Percentiles rank a stretch among this genome's conserved stretches.
Evolutionary conservation across 2,113 vertebrate genomes (phyloP).

Genomic region (Zosterops borbonicus): DNA sequence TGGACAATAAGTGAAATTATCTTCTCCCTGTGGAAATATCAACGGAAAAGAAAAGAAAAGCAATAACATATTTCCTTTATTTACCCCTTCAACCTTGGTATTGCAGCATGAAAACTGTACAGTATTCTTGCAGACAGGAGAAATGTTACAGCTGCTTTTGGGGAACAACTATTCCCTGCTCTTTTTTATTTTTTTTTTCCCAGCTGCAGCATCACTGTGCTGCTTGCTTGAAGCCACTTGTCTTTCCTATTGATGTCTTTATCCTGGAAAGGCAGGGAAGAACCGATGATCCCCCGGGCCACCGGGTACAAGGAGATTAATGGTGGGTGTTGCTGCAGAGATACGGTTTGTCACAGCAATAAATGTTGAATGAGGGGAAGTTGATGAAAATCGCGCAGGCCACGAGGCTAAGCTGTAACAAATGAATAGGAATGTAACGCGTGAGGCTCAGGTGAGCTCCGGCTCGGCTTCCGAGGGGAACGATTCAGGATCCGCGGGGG

Average conservation of each 20-base stretch:
- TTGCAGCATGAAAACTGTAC: background rate
- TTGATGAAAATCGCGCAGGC: background rate
- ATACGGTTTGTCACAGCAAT: background rate
- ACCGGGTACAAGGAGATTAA: background rate
- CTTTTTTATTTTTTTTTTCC: background rate
- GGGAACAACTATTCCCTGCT: background rate
- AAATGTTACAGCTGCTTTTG: background rate
- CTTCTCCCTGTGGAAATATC: constrained; percentile 62
- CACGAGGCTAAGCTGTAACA: background rate
- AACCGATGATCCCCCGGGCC: background rate
- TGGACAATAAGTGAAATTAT: constrained; percentile 72
- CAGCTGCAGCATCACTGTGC: background rate
- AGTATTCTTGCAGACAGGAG: background rate
- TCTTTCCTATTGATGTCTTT: background rate
- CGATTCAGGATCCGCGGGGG: background rate
- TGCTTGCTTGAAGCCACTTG: background rate
- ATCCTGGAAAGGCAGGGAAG: background rate
- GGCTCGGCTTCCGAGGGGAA: background rate
- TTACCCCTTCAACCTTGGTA: background rate
- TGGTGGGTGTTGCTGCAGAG: background rate
- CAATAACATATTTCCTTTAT: background rate
- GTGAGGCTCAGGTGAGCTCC: background rate
- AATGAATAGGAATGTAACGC: background rate
- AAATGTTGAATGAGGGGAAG: background rate
- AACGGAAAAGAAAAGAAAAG: background rate